Percentiles rank a stretch among this genome's conserved stretches.
Conservation (phyloP, 2,113 vertebrate species). For the Sinocyclocheilus grahami region DNA sequence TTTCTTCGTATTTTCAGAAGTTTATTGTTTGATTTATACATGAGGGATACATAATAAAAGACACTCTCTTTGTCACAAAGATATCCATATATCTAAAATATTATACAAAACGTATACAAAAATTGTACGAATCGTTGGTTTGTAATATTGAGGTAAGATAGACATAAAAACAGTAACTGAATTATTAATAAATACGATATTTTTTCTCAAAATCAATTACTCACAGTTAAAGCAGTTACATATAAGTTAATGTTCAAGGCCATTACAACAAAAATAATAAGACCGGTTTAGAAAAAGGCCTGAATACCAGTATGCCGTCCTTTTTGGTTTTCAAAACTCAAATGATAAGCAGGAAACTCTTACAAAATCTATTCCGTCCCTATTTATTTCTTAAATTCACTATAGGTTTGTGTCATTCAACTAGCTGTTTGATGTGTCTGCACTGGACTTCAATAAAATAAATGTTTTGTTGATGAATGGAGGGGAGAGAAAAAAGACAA, state of each 20-base stretch:
- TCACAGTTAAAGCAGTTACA: constrained; percentile 1
- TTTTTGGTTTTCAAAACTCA: constrained; percentile 18
- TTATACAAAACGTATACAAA: neutral
- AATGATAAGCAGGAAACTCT: neutral
- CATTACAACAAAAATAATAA: neutral
- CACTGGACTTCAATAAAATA: too few species aligned
- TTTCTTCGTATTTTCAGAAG: neutral
- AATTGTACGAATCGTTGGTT: neutral
- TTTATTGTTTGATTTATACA: constrained; percentile 10
- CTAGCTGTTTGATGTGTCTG: neutral
- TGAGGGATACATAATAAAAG: neutral
- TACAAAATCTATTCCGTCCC: neutral
- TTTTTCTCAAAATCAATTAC: neutral
- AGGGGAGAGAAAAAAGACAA: neutral
- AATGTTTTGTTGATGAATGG: neutral
- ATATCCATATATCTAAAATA: neutral
- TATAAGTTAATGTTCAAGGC: constrained; percentile 16
- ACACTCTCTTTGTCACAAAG: constrained; percentile 10
- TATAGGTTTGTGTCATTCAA: neutral
- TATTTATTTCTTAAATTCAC: neutral
- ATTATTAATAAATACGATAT: constrained; percentile 44
- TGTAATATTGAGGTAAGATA: neutral
- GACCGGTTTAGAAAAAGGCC: neutral
- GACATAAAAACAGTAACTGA: constrained; percentile 1
- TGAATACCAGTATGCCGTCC: neutral